These are phyloP conservation scores for Eilema sororculum DNA, from an alignment of 2,888 invertebrate species.

Conservation along the genomic window DNA sequence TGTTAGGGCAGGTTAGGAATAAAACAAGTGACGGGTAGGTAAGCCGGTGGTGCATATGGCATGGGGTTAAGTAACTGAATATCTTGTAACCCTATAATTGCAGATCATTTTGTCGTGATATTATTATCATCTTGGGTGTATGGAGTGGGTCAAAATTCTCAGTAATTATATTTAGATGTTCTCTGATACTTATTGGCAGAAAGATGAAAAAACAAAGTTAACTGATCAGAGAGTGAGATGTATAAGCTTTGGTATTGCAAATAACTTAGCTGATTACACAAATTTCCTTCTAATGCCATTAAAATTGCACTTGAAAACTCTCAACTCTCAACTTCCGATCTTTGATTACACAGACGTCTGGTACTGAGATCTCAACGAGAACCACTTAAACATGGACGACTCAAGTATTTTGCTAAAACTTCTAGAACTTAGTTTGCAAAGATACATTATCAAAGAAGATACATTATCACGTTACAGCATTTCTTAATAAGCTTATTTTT, in stretches of 20 bases:
- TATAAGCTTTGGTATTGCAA: neutral
- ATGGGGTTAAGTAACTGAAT: no score
- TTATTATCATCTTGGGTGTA: no score
- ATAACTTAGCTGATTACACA: neutral
- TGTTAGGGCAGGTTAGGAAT: no score
- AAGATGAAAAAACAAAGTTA: neutral
- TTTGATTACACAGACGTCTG: neutral
- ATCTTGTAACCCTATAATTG: no score
- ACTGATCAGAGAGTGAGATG: neutral
- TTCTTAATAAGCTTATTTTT: no score
- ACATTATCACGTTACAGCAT: no score
- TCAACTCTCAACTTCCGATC: neutral
- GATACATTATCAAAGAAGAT: neutral
- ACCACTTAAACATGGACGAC: neutral
- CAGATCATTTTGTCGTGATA: neutral
- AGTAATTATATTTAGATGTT: neutral
- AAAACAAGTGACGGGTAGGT: no score
- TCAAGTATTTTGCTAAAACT: neutral
- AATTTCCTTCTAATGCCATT: neutral
- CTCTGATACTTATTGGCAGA: neutral
- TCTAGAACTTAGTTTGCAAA: no score
- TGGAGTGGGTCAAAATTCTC: neutral
- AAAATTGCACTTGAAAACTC: slow-evolving; percentile 3
- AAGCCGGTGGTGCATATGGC: no score
- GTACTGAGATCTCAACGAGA: neutral